Conservation (phyloP, 2,888 invertebrate species). For the Parnassius mnemosyne region DNA sequence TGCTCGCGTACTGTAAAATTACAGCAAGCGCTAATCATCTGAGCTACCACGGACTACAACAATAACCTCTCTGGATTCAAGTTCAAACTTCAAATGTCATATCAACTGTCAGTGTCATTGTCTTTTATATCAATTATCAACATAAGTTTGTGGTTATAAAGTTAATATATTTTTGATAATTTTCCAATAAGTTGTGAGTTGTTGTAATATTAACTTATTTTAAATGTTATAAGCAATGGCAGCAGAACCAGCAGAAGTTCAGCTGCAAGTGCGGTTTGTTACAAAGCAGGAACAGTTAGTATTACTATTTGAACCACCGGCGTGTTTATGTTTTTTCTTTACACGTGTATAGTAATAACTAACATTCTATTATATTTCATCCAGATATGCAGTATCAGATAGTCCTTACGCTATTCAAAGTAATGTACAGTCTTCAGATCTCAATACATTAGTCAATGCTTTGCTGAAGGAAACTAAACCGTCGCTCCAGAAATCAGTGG, state of each 20-base stretch:
- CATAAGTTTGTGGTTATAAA: too few species aligned
- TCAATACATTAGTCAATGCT: constrained; percentile 90
- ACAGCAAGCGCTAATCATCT: too few species aligned
- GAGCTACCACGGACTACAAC: too few species aligned
- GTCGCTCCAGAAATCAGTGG: constrained; percentile 67
- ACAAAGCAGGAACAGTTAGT: constrained; percentile 92
- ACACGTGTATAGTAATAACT: constrained; percentile 10
- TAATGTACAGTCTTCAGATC: constrained; percentile 83
- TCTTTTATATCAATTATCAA: too few species aligned
- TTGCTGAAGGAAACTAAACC: constrained; percentile 82
- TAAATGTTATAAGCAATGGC: constrained; percentile 44
- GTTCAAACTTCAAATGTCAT: too few species aligned
- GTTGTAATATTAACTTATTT: neutral
- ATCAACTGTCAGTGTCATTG: too few species aligned
- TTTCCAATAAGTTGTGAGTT: neutral
- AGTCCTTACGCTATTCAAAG: constrained; percentile 91
- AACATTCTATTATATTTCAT: constrained; percentile 23
- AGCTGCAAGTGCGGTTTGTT: constrained; percentile 88
- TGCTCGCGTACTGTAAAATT: too few species aligned
- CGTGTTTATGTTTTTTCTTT: constrained; percentile 22
- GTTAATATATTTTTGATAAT: neutral
- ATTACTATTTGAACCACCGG: constrained; percentile 34
- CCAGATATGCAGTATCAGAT: constrained; percentile 93
- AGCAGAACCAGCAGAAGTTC: constrained; percentile 66
- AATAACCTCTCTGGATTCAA: too few species aligned